A percentile compares a stretch with the other conserved stretches of the same genome.
phyloP scores from a whole-genome alignment of 1,140 invertebrate species.

The Proctacanthus coquilletti region DNA sequence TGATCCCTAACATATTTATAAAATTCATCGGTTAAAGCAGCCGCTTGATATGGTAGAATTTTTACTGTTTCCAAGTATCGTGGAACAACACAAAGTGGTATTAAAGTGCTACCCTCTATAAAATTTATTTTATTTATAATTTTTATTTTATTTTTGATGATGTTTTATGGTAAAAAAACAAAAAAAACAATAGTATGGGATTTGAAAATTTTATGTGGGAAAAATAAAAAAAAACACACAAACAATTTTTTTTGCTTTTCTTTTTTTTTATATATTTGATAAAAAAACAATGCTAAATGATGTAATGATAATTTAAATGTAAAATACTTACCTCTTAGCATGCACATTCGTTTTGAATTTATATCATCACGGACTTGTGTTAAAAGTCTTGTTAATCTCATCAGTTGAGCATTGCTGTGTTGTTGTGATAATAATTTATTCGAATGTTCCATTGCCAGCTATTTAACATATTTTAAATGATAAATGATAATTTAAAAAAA shows the following conservation, averaged over 20 bases:
- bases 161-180: neutral
- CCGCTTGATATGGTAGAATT: slow-evolving; percentile 3
- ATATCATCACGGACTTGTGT: slow-evolving; percentile 57
- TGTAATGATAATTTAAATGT: no score
- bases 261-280: no score
- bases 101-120: slow-evolving; percentile 2
- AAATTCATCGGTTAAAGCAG: slow-evolving; percentile 4
- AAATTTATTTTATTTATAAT: neutral
- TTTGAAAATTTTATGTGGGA: no score
- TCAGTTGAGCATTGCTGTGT: slow-evolving; percentile 39
- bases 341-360: slow-evolving; percentile 50
- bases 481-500: neutral
- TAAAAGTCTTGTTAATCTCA: slow-evolving; percentile 49
- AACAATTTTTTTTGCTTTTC: no score
- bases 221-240: neutral
- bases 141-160: neutral
- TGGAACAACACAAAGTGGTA: slow-evolving; percentile 7
- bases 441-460: slow-evolving; percentile 62
- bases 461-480: no score
- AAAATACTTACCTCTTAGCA: slow-evolving; percentile 32
- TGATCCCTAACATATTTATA: slow-evolving; percentile 34
- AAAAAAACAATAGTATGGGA: neutral
- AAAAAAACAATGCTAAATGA: no score
- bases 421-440: slow-evolving; percentile 53
- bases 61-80: slow-evolving; percentile 2